phyloP scores from a whole-genome alignment of 1,140 invertebrate genomes.

The Tetramorium simillimum region DNA sequence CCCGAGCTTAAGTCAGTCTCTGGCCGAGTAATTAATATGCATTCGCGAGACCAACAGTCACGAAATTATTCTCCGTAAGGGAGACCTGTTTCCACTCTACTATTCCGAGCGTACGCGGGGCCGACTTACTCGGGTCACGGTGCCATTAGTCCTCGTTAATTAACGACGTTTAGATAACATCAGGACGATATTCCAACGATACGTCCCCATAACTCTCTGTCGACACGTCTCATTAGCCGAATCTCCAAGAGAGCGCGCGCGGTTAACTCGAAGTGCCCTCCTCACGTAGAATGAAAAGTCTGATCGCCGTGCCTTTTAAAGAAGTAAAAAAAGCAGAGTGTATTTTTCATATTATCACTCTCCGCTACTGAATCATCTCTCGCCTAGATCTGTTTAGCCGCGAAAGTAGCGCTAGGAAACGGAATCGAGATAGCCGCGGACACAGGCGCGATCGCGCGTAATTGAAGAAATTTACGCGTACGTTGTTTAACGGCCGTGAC shows the following conservation, averaged over 20 bases:
- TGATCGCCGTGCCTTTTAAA: neutral
- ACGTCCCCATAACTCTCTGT: neutral
- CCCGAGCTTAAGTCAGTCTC: neutral
- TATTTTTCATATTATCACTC: slow-evolving; percentile 9
- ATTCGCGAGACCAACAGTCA: slow-evolving; percentile 40
- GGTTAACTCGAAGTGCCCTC: neutral
- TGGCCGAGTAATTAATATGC: slow-evolving; percentile 53
- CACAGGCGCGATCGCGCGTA: slow-evolving; percentile 2
- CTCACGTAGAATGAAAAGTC: neutral
- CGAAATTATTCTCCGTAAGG: slow-evolving; percentile 40
- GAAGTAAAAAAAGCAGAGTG: neutral
- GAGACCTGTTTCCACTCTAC: slow-evolving; percentile 31
- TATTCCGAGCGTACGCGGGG: neutral
- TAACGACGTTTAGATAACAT: slow-evolving; percentile 36
- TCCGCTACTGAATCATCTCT: neutral
- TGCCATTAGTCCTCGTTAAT: slow-evolving; percentile 45
- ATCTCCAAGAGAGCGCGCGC: neutral
- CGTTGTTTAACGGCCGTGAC: slow-evolving; percentile 13
- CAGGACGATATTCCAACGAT: slow-evolving; percentile 1
- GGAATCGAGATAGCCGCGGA: too few relatives aligned
- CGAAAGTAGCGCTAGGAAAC: slow-evolving; percentile 9
- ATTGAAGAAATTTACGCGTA: slow-evolving; percentile 48
- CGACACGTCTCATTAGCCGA: neutral
- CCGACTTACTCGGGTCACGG: neutral
- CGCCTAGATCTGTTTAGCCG: neutral